Conservation (phyloP, 2,797 vertebrate species). For the Acropternis orthonyx region DNA sequence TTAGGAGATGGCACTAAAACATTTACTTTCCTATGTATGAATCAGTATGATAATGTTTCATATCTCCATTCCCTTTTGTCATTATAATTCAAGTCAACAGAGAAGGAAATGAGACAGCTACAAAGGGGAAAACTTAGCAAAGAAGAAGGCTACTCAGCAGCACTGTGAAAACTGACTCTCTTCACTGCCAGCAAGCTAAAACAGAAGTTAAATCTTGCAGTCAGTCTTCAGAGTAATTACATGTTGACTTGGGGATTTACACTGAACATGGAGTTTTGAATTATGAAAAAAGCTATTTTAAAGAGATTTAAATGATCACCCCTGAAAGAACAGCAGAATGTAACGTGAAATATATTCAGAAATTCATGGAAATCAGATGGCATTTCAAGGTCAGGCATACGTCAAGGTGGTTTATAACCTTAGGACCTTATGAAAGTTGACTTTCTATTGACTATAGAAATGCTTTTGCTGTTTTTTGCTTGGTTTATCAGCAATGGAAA, state of each 20-base stretch:
- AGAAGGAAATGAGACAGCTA: not conserved
- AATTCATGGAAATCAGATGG: not conserved
- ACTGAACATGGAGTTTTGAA: not conserved
- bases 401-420: not conserved
- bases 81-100: not conserved
- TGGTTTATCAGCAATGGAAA: not conserved
- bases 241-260: not conserved
- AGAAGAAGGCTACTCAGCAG: not conserved
- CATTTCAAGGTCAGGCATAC: not conserved
- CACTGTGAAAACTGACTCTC: not conserved
- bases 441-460: not conserved
- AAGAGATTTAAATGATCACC: not conserved
- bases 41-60: constrained; percentile 4
- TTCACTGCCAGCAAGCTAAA: not conserved
- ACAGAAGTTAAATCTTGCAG: not conserved
- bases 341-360: not conserved
- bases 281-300: not conserved
- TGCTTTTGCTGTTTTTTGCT: not conserved
- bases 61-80: not conserved
- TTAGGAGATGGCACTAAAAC: not conserved
- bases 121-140: not conserved
- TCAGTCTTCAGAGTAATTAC: not conserved
- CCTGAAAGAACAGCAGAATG: not conserved
- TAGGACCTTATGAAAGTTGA: not conserved
- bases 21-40: constrained; percentile 22